phyloP scores from a whole-genome alignment of 2,888 invertebrate species.

The Diarsia rubi region DNA sequence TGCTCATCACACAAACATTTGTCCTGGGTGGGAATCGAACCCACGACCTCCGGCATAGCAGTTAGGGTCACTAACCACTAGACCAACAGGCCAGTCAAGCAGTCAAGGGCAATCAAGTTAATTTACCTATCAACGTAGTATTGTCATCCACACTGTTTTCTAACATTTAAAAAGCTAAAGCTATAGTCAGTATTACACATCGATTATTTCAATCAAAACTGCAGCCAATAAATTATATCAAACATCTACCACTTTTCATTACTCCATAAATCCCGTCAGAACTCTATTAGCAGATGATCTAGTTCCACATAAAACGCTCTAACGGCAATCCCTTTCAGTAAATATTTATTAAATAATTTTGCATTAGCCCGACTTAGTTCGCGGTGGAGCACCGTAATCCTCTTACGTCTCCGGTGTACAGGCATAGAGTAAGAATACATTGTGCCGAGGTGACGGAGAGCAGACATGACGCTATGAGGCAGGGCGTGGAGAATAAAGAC shows the following conservation, averaged over 20 bases:
- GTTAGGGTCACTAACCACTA: too few relatives aligned
- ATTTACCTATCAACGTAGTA: too few relatives aligned
- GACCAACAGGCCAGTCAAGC: too few relatives aligned
- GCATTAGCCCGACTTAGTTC: constrained; percentile 73
- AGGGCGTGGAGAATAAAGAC: not conserved
- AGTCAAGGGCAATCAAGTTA: too few relatives aligned
- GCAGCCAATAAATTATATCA: not conserved
- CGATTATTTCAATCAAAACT: not conserved
- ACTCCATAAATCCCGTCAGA: constrained; percentile 29
- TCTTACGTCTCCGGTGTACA: constrained; percentile 73
- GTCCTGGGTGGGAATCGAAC: too few relatives aligned
- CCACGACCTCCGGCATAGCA: too few relatives aligned
- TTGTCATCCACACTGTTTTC: too few relatives aligned
- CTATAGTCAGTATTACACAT: not conserved
- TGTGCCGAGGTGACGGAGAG: constrained; percentile 27
- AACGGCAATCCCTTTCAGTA: constrained; percentile 62
- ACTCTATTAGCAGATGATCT: constrained; percentile 55
- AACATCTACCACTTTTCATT: not conserved
- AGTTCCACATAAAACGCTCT: constrained; percentile 59
- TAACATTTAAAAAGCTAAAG: too few relatives aligned
- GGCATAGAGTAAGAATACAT: constrained; percentile 43
- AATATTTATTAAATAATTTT: constrained; percentile 79
- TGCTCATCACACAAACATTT: too few relatives aligned
- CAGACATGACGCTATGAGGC: not conserved
- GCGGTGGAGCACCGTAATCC: constrained; percentile 75